Evolutionary conservation across 1,140 invertebrate genomes (phyloP), one percentile per base, ranked within the genome.

Genomic region (Leguminivora glycinivorella): DNA sequence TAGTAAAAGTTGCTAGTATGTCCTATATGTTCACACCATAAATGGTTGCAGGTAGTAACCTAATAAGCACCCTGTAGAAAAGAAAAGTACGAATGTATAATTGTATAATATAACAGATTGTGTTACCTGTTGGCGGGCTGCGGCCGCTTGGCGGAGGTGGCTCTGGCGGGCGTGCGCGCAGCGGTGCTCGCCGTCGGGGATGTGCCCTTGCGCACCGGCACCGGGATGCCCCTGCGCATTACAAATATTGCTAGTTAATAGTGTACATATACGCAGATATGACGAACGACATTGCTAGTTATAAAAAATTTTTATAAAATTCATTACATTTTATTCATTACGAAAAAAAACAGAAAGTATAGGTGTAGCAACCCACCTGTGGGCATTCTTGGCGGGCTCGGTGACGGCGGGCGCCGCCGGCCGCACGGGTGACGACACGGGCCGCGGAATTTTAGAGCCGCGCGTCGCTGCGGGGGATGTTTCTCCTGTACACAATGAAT

Each of bases 381-480:
- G 86, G 17, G 83, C 75, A 70, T 85, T 88, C 66, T 91, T 91
- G 38, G 87, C 85, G 0, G 89, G 89, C 4, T 87, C 89, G n/a
- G 83, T 80, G 17, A 88, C 66, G 7, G 77, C 38, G 9, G 89
- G 87, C 56, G 90, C 88, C 4, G 92, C 92, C 2, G 94, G 93
- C 73, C 92, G 90, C 10, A 93, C 89, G 22, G 93, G 93, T 43
- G 93, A 93, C 5, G 92, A 90, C 69, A 92, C 91, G 3, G 91
- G 91, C 29, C 91, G 77, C 4, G 91, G 91, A 56, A 92, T 92
- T 70, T 90, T 91, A 0, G 91, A 92, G 12, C 87, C 85, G 26
- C 87, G 84, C 83, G 93, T 79, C 95, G 93, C 84, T 93, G 93
- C 91, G 96, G 89, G 89, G 0, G 89, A 91, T 19, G 87, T 89